A percentile compares a stretch with the other conserved stretches of the same genome.
Conservation (phyloP, 2,888 invertebrate species). For the Cosmia trapezina region DNA sequence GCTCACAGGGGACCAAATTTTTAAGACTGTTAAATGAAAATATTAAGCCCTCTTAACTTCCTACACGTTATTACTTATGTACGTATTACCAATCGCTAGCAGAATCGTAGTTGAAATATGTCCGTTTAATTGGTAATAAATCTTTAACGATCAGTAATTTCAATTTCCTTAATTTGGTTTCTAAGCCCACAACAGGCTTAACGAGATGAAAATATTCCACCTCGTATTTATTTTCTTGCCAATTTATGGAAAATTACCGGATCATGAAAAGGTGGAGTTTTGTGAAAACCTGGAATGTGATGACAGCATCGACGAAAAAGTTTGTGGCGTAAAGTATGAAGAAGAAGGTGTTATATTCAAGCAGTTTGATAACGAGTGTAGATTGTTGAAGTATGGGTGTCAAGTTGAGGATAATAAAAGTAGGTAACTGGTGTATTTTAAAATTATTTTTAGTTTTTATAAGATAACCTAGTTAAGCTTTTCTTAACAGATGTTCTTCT, state of each 20-base stretch:
- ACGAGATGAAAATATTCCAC: slow-evolving; percentile 33
- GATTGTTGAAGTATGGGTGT: slow-evolving; percentile 78
- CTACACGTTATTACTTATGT: too few species aligned
- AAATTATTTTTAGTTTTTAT: not conserved
- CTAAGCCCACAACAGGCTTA: slow-evolving; percentile 16
- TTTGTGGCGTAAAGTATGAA: slow-evolving; percentile 77
- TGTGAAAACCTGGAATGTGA: slow-evolving; percentile 74
- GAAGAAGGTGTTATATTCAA: slow-evolving; percentile 69
- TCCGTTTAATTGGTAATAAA: slow-evolving; percentile 46
- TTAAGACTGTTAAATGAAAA: too few species aligned
- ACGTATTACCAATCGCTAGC: too few species aligned
- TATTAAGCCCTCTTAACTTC: too few species aligned
- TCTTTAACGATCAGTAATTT: slow-evolving; percentile 14
- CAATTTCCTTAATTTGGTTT: slow-evolving; percentile 12
- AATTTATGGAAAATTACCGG: slow-evolving; percentile 36
- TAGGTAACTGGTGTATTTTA: slow-evolving; percentile 47
- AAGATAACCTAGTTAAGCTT: not conserved
- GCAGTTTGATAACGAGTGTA: slow-evolving; percentile 80
- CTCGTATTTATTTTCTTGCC: slow-evolving; percentile 40
- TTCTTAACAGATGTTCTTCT: too few species aligned
- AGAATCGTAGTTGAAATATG: slow-evolving; percentile 4
- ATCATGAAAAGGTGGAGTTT: slow-evolving; percentile 67
- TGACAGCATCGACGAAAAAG: slow-evolving; percentile 49
- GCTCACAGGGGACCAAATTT: too few species aligned
- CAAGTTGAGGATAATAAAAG: slow-evolving; percentile 69